phyloP scores from a whole-genome alignment of 2,113 vertebrate species.

The Thalassarche chlororhynchos region DNA sequence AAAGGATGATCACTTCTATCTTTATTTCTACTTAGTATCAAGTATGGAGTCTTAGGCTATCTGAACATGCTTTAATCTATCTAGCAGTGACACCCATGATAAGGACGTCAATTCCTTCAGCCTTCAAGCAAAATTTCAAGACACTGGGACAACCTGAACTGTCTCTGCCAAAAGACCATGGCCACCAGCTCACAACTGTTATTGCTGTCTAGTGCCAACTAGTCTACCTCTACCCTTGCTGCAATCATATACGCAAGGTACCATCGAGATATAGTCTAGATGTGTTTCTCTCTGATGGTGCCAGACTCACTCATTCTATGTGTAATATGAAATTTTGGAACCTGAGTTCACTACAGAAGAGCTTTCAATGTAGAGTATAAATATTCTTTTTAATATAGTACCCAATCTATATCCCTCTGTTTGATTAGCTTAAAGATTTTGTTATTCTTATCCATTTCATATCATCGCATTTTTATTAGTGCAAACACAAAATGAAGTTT shows the following conservation, averaged over 20 bases:
- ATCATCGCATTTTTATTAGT: not conserved
- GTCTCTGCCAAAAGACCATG: not conserved
- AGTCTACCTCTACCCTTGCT: not conserved
- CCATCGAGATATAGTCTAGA: not conserved
- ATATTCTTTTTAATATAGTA: not conserved
- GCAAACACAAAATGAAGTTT: not conserved
- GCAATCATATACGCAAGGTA: fast-evolving
- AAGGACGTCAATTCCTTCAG: not conserved
- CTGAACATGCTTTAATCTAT: not conserved
- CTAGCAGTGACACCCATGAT: not conserved
- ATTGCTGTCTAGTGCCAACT: not conserved
- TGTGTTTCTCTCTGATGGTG: not conserved
- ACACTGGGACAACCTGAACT: not conserved
- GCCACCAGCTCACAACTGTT: not conserved
- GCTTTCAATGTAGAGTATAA: not conserved
- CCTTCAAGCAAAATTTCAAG: not conserved
- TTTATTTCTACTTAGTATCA: not conserved
- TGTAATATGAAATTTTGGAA: not conserved
- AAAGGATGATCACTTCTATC: not conserved
- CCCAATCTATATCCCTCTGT: not conserved
- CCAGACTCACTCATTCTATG: not conserved
- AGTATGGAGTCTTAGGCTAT: not conserved
- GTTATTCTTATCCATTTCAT: not conserved
- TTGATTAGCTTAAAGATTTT: not conserved
- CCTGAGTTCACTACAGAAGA: not conserved